Percentiles rank a stretch among this genome's conserved stretches.
Conservation (phyloP, 92 coral and sea anemone species). For the Parazoanthus swiftii region DNA sequence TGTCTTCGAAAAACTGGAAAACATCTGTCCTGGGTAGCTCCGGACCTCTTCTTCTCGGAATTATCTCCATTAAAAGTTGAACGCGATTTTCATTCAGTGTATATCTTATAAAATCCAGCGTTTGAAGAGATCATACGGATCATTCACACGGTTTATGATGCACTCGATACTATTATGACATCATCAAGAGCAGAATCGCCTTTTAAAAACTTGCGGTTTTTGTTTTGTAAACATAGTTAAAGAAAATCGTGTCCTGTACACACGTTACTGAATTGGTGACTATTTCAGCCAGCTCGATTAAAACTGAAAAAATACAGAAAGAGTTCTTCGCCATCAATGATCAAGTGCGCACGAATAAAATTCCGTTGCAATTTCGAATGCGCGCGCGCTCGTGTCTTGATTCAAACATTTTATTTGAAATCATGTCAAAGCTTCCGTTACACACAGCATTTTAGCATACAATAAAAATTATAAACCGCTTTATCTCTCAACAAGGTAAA, state of each 20-base stretch:
- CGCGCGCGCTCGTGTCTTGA: neutral
- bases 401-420: too few species aligned
- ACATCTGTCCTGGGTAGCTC: constrained; percentile 5
- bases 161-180: constrained; percentile 14
- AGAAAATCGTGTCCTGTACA: neutral
- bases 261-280: neutral
- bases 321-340: constrained; percentile 2
- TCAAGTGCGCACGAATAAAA: neutral
- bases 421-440: neutral
- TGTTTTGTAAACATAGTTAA: neutral
- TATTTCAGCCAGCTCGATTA: neutral
- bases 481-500: too few species aligned
- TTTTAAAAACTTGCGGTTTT: neutral
- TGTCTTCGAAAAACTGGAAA: constrained; percentile 24
- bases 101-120: neutral
- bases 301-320: neutral
- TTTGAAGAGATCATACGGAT: neutral
- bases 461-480: too few species aligned
- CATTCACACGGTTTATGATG: neutral
- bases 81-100: neutral
- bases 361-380: neutral
- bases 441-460: too few species aligned
- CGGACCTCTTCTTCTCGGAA: constrained; percentile 21
- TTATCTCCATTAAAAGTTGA: constrained; percentile 22
- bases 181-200: neutral